Percentiles rank a stretch among this genome's conserved stretches.
Conservation (phyloP, 2,113 vertebrate genomes). For the Ammodytes dubius region DNA sequence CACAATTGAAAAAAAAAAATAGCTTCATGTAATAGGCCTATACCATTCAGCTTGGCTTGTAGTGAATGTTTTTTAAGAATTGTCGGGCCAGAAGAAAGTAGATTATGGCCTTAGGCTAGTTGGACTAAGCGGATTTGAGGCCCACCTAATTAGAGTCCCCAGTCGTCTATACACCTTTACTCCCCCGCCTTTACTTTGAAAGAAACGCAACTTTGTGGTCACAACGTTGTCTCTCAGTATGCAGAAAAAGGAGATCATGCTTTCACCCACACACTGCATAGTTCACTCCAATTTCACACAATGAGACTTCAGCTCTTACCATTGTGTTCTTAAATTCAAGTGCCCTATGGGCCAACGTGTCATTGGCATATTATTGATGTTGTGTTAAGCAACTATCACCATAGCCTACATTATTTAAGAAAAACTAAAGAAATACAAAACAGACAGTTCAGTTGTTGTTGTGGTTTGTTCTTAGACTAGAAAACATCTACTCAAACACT, state of each 20-base stretch:
- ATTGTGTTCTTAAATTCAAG: not conserved
- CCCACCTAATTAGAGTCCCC: constrained; percentile 51
- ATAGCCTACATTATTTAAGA: not conserved
- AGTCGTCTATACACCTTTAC: constrained; percentile 49
- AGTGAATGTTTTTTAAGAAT: constrained; percentile 19
- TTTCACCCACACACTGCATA: not conserved
- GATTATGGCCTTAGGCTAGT: constrained; percentile 67
- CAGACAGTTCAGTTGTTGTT: not conserved
- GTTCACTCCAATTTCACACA: not conserved
- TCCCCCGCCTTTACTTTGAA: constrained; percentile 12
- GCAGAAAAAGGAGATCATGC: not conserved
- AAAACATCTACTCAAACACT: not conserved
- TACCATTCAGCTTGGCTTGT: constrained; percentile 1
- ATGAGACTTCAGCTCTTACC: not conserved
- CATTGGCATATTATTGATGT: not conserved
- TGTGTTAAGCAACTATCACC: not conserved
- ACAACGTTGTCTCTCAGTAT: not conserved
- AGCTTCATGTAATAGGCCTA: not conserved
- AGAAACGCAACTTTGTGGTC: constrained; percentile 17
- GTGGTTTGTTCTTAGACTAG: not conserved
- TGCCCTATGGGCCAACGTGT: no score
- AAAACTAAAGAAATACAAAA: no score
- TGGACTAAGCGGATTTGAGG: constrained; percentile 71
- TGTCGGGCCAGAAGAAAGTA: constrained; percentile 61
- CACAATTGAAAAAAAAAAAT: constrained; percentile 5